Base-by-base conservation (phyloP, 2,113 vertebrate genomes). In the Puffinus mauretanicus region DNA sequence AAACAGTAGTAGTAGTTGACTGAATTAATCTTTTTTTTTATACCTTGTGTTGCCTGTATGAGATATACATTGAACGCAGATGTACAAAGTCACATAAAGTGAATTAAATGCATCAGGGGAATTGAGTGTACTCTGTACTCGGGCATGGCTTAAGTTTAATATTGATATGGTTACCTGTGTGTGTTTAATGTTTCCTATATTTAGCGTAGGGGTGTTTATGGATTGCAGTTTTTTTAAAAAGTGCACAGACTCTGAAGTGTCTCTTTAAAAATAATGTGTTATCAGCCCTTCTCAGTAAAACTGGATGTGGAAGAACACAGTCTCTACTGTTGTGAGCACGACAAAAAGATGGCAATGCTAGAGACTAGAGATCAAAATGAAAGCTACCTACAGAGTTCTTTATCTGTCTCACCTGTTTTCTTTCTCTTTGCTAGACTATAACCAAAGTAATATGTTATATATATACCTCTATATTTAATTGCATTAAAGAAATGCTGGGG, bases 61-160 rank as follows among this genome's bases (percentile, higher is more conserved):
- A 95, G 80, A 94, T 88, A 40, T 52, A 81, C 62, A 42, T 93
- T 90, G 96, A 97, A 61, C 75, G 71, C 91, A 87, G 66, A 84
- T 38, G 38, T 58, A 73, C 22, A 61, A 61, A 95, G 92, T 91
- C 82, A 42, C 32, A 26, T 54, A 18, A 88, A 88, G 57, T 83
- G 47, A 96, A 73, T 91, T 94, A 84, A 94, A 80, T 69, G 29
- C 66, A 73, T 16, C 6, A 29, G 47, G 93, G 81, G 92, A 94
- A 67, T 75, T 46, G 89, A 46, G 54, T 73, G 36, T 40, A 8
- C 24, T 67, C 52, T 46, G 17, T 40, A 36, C n/a, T 55, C 36
- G 32, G 34, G 18, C 62, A 9, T 21, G 61, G 61, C 51, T 86
- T 22, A 66, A 70, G 40, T 82, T 86, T 78, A 40, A 40, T 40